Base-by-base conservation (phyloP, 2,888 invertebrate species). In the Leptothorax acervorum region DNA sequence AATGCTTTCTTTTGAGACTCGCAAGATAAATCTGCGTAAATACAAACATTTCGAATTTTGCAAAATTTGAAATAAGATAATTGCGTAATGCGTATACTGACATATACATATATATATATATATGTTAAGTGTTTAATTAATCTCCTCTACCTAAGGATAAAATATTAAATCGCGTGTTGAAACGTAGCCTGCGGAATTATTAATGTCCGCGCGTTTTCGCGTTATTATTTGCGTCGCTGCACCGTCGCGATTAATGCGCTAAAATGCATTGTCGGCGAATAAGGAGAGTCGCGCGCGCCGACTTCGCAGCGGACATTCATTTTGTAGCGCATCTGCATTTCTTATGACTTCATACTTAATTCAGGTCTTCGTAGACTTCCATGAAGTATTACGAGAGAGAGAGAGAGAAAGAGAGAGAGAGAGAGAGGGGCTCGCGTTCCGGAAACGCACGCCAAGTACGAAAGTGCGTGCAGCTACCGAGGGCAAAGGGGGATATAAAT, bases 341-440 rank as follows among this genome's bases (percentile, higher is more conserved):
- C 70, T 79, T 70, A 79, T 70, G 28, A 79, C 70, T 79, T 79
- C 70, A 79, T 79, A 79, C 60, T 60, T 79, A 70, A 79, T 79
- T 79, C 70, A 79, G 35, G 18, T 70, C 70, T 60, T 60, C 35
- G 48, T 70, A 70, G 48, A 79, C 79, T 79, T 79, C 79, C 79
- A 60, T 70, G 23, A 68, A 60, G 79, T 70, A 79, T 79, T 79
- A 70, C 70, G 60, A 70, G 57, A 60, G 42, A 35, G 8, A 57
- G 42, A 66, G 45, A 28, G 31, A 70, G 2, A 3, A 45, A 9
- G 15, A 15, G 2, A 23, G 45, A 28, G 31, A 70, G 2, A 3
- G 65, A 9, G 15, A 15, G 2, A 23, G 45, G 35, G 0, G 39
- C n/a, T 39, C 62, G 11, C n/a, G 12, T 3, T 42, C 23, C 35